Base-by-base conservation (phyloP, 2,797 vertebrate genomes). In the Poeciliopsis presidionis region DNA sequence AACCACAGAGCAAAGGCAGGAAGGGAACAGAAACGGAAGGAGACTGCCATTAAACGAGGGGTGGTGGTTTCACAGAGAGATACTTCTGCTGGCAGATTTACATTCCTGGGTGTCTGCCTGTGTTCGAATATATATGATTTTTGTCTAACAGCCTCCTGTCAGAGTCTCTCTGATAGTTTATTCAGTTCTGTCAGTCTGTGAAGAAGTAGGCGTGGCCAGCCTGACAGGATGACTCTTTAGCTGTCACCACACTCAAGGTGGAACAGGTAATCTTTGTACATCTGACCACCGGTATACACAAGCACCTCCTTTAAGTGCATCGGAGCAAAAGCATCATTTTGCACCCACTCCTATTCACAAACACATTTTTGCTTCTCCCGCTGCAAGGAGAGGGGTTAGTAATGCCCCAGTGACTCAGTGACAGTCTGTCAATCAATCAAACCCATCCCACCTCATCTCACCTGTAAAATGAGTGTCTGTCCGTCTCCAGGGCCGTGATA, bases 381-480 rank as follows among this genome's bases (percentile, higher is more conserved):
- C 84, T 84, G 78, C 47, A 83, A 84, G 57, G 81, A 81, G 86
- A 86, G 75, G 81, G 65, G 91, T 92, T 81, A 81, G 91, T 76
- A 81, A 95, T 85, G 93, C 93, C 91, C 90, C 87, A 87, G 87
- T 79, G 91, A 80, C 82, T 91, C 86, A 39, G 85, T 93, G 93
- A 95, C 95, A 94, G 92, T 67, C 86, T 88, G 93, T 89, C 94
- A 92, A 92, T 93, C 92, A 90, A 89, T 94, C 92, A 91, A 85
- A 88, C 79, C 70, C 87, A 89, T 88, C 87, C 90, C 85, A 84
- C 87, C 88, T 86, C 79, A 78, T 88, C 92, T 89, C 90, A 94
- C 91, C 93, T 93, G 91, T 92, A 94, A 75, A 94, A 93, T 93
- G 92, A 91, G 87, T 88, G 91, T 92, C 87, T 93, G 91, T 89